Evolutionary conservation across 2,888 invertebrate genomes (phyloP).

Genomic region (Bombyx huttoni): DNA sequence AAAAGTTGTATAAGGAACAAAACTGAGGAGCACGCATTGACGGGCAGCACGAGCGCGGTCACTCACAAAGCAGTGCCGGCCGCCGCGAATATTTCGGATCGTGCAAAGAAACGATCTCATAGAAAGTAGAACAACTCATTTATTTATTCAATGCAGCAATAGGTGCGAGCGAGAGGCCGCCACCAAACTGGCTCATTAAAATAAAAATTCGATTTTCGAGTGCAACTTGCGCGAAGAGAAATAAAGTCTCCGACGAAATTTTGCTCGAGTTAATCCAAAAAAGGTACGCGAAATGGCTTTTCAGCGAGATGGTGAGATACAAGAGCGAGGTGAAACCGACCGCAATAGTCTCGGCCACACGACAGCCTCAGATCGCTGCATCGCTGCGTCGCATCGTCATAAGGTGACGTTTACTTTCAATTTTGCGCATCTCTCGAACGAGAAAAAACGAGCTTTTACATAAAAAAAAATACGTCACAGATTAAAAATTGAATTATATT

Average conservation of each 20-base stretch:
- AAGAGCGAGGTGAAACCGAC: constrained; percentile 62
- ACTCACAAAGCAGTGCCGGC: constrained; percentile 18
- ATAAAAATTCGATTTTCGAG: constrained; percentile 67
- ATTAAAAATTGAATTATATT: constrained; percentile 12
- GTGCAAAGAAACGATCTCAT: constrained; percentile 67
- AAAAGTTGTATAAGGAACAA: not conserved
- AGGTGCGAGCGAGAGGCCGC: constrained; percentile 55
- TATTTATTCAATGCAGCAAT: constrained; percentile 66
- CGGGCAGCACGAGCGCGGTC: constrained; percentile 4
- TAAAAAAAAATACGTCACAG: not conserved
- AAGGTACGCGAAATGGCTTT: constrained; percentile 61
- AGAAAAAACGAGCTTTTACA: not conserved
- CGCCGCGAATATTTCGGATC: constrained; percentile 24
- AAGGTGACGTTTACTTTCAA: constrained; percentile 27
- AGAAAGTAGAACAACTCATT: constrained; percentile 71
- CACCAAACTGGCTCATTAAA: constrained; percentile 67
- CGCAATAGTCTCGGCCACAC: constrained; percentile 43
- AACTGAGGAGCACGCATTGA: not conserved
- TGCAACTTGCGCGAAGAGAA: constrained; percentile 58
- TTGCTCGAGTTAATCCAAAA: constrained; percentile 72
- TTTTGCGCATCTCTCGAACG: not conserved
- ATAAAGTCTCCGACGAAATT: constrained; percentile 66
- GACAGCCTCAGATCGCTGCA: constrained; percentile 11
- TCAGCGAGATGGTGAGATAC: constrained; percentile 52
- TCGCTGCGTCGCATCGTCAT: constrained; percentile 13